phyloP scores from a whole-genome alignment of 1,140 invertebrate genomes.

The Musca domestica region DNA sequence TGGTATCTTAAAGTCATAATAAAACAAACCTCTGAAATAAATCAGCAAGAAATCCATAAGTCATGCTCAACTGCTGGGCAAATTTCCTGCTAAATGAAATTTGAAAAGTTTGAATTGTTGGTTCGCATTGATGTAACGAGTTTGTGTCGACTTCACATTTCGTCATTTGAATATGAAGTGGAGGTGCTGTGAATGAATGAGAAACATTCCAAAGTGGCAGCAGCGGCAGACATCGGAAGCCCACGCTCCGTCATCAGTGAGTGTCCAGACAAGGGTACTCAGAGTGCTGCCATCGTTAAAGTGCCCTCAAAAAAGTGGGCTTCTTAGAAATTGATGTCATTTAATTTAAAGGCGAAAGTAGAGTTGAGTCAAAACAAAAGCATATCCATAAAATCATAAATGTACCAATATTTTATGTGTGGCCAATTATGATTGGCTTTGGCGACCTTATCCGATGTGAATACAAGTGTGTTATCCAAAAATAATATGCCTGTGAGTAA shows the following conservation, averaged over 20 bases:
- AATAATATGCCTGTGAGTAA: no score
- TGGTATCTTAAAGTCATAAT: not conserved
- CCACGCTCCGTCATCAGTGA: not conserved
- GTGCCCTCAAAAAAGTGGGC: no score
- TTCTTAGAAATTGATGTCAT: no score
- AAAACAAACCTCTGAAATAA: not conserved
- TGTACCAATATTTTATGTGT: no score
- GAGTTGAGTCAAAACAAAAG: no score
- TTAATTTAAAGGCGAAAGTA: no score
- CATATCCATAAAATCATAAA: no score
- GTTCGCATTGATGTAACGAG: slow-evolving; percentile 14
- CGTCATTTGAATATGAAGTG: slow-evolving; percentile 9
- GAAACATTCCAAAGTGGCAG: not conserved
- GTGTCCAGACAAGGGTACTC: slow-evolving; percentile 3
- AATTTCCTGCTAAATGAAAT: slow-evolving; percentile 14
- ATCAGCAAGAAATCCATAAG: slow-evolving; percentile 2
- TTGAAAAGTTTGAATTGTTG: slow-evolving; percentile 2
- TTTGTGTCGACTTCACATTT: slow-evolving; percentile 9
- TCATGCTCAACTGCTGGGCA: slow-evolving; percentile 12
- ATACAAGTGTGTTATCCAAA: no score
- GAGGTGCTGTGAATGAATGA: not conserved
- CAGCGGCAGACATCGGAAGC: not conserved
- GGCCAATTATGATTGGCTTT: no score
- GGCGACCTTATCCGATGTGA: no score
- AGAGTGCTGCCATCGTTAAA: not conserved